Conservation (phyloP, 2,888 invertebrate species). For the Mesorhabditis spiculigera region DNA sequence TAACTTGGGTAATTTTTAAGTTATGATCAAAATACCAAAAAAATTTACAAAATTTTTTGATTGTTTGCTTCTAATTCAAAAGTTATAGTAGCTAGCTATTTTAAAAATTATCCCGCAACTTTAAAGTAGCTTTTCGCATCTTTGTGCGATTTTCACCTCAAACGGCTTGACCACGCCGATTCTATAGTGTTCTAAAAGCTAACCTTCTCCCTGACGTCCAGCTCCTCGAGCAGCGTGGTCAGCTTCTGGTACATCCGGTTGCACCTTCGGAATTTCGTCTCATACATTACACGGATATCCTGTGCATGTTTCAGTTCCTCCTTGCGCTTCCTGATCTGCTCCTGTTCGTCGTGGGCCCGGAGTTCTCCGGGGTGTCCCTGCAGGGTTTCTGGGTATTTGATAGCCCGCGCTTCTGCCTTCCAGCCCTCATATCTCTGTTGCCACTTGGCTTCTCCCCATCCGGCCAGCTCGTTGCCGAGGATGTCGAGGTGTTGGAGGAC, state of each 20-base stretch:
- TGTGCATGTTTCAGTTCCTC: slow-evolving; percentile 80
- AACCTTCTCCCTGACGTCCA: slow-evolving; percentile 22
- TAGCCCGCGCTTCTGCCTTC: slow-evolving; percentile 25
- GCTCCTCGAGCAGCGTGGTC: slow-evolving; percentile 24
- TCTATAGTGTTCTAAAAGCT: background rate
- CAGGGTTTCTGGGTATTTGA: slow-evolving; percentile 32
- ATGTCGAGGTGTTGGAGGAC: slow-evolving; percentile 82
- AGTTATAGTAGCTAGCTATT: too few relatives aligned
- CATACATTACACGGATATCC: slow-evolving; percentile 83
- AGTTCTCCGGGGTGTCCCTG: background rate
- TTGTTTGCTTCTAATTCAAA: too few relatives aligned
- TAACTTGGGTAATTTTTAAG: too few relatives aligned
- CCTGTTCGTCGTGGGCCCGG: slow-evolving; percentile 32
- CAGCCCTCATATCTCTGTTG: slow-evolving; percentile 20
- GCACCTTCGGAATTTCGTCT: slow-evolving; percentile 76
- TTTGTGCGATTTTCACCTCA: too few relatives aligned
- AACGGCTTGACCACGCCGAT: too few relatives aligned
- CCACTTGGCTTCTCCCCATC: slow-evolving; percentile 66
- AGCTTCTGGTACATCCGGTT: slow-evolving; percentile 40
- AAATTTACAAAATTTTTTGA: too few relatives aligned
- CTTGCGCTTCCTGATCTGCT: slow-evolving; percentile 71
- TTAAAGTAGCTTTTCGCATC: too few relatives aligned
- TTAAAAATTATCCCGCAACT: too few relatives aligned
- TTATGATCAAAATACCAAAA: too few relatives aligned
- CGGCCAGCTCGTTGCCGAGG: slow-evolving; percentile 76